Conservation (phyloP, 1,140 invertebrate genomes). For the Heliconius congener region DNA sequence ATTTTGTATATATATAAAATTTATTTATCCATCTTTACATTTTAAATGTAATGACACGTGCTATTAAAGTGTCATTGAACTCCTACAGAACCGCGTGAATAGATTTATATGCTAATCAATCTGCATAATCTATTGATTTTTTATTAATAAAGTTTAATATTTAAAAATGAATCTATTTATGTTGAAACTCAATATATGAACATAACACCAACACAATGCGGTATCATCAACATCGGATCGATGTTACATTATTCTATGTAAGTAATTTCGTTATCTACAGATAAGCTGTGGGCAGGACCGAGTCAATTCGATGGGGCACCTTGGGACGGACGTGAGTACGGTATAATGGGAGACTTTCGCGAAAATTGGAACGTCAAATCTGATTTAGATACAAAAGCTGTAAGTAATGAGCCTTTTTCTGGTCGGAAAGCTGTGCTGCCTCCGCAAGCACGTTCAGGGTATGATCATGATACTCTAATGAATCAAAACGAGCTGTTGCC, state of each 20-base stretch:
- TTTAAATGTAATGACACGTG: constrained; percentile 14
- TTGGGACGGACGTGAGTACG: constrained; percentile 50
- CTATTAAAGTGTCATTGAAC: constrained; percentile 30
- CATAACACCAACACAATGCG: constrained; percentile 22
- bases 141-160: constrained; percentile 25
- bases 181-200: not conserved
- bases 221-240: constrained; percentile 53
- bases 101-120: constrained; percentile 45
- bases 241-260: constrained; percentile 63
- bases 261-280: constrained; percentile 74
- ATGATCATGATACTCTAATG: not conserved
- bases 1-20: not conserved
- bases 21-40: constrained; percentile 1
- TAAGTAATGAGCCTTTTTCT: constrained; percentile 14
- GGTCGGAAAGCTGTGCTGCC: not conserved
- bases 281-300: constrained; percentile 67
- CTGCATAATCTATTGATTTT: constrained; percentile 50
- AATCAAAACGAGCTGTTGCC: constrained; percentile 30
- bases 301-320: constrained; percentile 51
- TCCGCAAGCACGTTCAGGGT: constrained; percentile 8
- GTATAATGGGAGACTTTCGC: constrained; percentile 44
- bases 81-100: constrained; percentile 45
- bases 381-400: constrained; percentile 13
- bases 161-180: not conserved
- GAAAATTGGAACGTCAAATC: constrained; percentile 42